A percentile compares a stretch with the other conserved stretches of the same genome.
Evolutionary conservation across 1,140 invertebrate species (phyloP).

Genomic region (Ruditapes philippinarum): DNA sequence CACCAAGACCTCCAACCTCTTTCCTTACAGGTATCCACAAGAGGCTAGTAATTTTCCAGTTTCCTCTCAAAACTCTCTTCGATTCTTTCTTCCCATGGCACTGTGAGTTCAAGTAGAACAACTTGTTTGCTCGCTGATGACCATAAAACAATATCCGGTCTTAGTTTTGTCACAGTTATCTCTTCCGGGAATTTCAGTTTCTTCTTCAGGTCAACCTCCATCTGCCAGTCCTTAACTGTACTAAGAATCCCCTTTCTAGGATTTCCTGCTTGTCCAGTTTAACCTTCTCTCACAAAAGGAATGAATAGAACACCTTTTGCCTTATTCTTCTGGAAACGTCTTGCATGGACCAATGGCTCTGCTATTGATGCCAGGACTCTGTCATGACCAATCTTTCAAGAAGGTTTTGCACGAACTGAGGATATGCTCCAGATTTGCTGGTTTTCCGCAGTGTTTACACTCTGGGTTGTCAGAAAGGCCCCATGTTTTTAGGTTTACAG

Average conservation of each 20-base stretch:
- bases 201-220: conserved; percentile 42
- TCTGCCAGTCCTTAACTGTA: conserved; percentile 39
- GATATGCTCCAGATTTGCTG: conserved; percentile 55
- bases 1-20: conserved; percentile 58
- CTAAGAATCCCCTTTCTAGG: background rate
- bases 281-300: conserved; percentile 10
- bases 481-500: conserved; percentile 11
- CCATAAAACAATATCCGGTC: conserved; percentile 61
- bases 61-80: conserved; percentile 58
- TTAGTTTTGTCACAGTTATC: conserved; percentile 48
- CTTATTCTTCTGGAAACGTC: background rate
- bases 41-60: background rate
- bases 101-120: conserved; percentile 55
- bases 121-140: conserved; percentile 32
- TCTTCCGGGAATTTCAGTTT: conserved; percentile 36
- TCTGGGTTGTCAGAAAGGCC: background rate
- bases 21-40: conserved; percentile 42
- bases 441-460: conserved; percentile 24
- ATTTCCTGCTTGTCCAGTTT: background rate
- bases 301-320: conserved; percentile 22
- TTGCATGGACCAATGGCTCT: conserved; percentile 6
- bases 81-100: conserved; percentile 53
- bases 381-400: background rate
- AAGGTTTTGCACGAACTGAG: conserved; percentile 9
- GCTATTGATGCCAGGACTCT: background rate